These are phyloP conservation scores for Ceratotherium simum DNA, from an alignment of 2,113 vertebrate genomes.

Conservation along the genomic window DNA sequence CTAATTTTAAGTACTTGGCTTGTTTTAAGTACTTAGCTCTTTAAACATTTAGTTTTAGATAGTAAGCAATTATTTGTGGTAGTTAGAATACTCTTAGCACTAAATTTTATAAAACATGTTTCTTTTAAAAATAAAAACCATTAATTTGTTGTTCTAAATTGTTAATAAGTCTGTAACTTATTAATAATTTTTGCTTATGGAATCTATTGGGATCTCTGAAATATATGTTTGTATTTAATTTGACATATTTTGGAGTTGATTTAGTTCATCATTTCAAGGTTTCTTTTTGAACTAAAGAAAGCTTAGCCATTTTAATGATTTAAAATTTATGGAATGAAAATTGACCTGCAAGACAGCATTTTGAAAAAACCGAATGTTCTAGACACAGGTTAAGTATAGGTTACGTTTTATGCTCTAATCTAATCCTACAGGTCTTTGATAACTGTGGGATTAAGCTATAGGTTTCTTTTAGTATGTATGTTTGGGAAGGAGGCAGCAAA, in stretches of 20 bases:
- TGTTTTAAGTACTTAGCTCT: slow-evolving; percentile 43
- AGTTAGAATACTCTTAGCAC: neutral
- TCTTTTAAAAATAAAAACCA: slow-evolving; percentile 11
- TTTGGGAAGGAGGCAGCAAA: neutral
- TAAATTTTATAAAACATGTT: slow-evolving; percentile 44
- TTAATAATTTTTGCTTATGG: slow-evolving; percentile 11
- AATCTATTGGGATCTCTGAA: neutral
- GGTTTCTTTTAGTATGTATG: neutral
- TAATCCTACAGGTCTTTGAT: neutral
- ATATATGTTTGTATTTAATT: neutral
- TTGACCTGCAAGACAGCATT: slow-evolving; percentile 41
- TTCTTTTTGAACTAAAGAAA: slow-evolving; percentile 33
- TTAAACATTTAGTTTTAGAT: slow-evolving; percentile 18
- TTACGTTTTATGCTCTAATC: neutral
- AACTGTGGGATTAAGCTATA: neutral
- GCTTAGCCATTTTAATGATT: slow-evolving; percentile 13
- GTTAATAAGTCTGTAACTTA: neutral
- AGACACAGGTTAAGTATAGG: neutral
- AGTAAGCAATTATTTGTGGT: neutral
- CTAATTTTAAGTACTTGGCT: slow-evolving; percentile 38
- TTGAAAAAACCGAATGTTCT: neutral
- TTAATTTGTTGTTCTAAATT: slow-evolving; percentile 32
- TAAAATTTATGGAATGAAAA: slow-evolving; percentile 37
- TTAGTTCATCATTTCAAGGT: slow-evolving; percentile 22
- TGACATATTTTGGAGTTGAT: slow-evolving; percentile 16